A percentile compares a stretch with the other conserved stretches of the same genome.
phyloP scores from a whole-genome alignment of 2,113 vertebrate genomes.

The Platichthys stellatus region DNA sequence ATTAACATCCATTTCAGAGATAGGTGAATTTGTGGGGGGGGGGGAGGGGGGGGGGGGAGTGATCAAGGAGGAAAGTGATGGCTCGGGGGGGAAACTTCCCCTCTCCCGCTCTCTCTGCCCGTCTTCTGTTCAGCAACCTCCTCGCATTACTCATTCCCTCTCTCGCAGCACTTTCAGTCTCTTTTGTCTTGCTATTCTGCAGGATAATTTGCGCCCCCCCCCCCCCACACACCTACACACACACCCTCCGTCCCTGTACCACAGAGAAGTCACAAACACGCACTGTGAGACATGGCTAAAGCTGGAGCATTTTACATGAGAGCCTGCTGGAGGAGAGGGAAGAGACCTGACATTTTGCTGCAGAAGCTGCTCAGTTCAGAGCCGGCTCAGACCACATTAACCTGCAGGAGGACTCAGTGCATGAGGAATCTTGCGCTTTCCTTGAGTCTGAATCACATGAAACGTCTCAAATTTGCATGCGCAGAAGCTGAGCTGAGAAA shows the following conservation, averaged over 20 bases:
- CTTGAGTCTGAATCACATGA: slow-evolving; percentile 4
- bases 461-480: slow-evolving; percentile 7
- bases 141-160: slow-evolving; percentile 66
- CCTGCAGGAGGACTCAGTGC: not conserved
- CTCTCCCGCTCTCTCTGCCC: no score
- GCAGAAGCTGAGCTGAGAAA: slow-evolving; percentile 10
- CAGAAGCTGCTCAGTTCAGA: slow-evolving; percentile 20
- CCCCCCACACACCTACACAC: no score
- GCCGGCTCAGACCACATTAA: not conserved
- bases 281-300: slow-evolving; percentile 33
- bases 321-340: slow-evolving; percentile 27
- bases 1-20: slow-evolving; percentile 81
- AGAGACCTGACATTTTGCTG: slow-evolving; percentile 35
- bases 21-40: slow-evolving; percentile 68
- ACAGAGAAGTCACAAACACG: slow-evolving; percentile 65
- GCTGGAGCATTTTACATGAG: slow-evolving; percentile 36
- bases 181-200: slow-evolving; percentile 75
- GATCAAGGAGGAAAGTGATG: no score
- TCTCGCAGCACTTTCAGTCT: slow-evolving; percentile 58
- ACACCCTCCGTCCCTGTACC: slow-evolving; percentile 23
- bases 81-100: no score
- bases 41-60: no score
- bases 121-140: slow-evolving; percentile 64
- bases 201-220: slow-evolving; percentile 64
- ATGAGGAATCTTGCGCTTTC: slow-evolving; percentile 6